Conservation (phyloP, 2,797 vertebrate species). For the Phoebastria nigripes region DNA sequence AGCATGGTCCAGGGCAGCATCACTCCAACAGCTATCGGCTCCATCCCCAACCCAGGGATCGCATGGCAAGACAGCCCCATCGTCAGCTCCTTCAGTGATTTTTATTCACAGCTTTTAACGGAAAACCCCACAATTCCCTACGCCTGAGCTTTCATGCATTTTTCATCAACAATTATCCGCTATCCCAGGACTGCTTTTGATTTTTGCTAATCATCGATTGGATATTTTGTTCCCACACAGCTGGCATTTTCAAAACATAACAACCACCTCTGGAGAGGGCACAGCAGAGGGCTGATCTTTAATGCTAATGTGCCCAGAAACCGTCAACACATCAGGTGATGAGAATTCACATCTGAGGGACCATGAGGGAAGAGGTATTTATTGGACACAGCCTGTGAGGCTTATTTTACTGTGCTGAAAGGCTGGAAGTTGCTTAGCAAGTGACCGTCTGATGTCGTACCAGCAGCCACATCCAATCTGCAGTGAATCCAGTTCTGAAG, state of each 20-base stretch:
- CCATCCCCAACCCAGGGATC: not conserved
- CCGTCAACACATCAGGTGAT: slow-evolving; percentile 34
- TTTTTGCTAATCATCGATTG: slow-evolving; percentile 63
- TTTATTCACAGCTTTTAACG: slow-evolving; percentile 62
- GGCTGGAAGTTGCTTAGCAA: not conserved
- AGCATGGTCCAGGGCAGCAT: not conserved
- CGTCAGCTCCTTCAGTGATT: not conserved
- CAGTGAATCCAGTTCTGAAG: not conserved
- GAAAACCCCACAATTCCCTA: slow-evolving; percentile 47
- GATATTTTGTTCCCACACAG: slow-evolving; percentile 66
- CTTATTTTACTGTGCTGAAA: not conserved
- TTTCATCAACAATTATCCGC: slow-evolving; percentile 60
- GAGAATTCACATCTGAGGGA: slow-evolving; percentile 6
- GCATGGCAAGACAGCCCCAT: not conserved
- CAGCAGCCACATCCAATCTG: not conserved
- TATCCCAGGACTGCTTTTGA: slow-evolving; percentile 56
- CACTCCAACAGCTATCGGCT: fast-evolving
- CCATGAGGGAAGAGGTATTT: not conserved
- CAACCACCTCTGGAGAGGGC: slow-evolving; percentile 55
- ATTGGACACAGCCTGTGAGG: not conserved
- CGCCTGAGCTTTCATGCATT: slow-evolving; percentile 45
- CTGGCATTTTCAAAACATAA: slow-evolving; percentile 63
- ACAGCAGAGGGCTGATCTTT: slow-evolving; percentile 45
- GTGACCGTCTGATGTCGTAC: not conserved
- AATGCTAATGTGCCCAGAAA: slow-evolving; percentile 42